Base-by-base conservation (phyloP, 2,888 invertebrate genomes). In the Himalopsyche anomala region DNA sequence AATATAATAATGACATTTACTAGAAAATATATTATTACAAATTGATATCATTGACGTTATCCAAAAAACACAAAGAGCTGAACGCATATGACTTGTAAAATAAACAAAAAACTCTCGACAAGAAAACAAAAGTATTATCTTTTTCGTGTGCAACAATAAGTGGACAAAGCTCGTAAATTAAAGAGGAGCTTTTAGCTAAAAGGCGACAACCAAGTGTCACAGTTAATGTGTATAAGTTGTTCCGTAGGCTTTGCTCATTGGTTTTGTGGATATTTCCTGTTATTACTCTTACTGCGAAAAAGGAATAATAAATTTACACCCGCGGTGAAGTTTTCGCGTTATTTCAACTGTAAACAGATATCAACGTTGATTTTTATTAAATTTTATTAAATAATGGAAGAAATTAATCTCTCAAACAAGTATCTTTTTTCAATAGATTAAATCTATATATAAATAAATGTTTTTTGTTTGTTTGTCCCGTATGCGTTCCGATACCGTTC, bases 91-190 rank as follows among this genome's bases (percentile, higher is more conserved):
- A n/a, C 62, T 28, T 5, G 9, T 19, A 62, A 62, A 62, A 19
- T 9, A 11, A 28, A 3, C 2, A 62, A 45, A 62, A 62, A 62
- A 62, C 19, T 62, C 19, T 8, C 9, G 15, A 15, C 19, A 62
- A 28, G 19, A 62, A n/a, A 62, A 28, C 19, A 62, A 62, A 62
- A 62, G 19, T 8, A 62, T 62, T 62, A 62, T 62, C 62, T 62
- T 62, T 62, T 62, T 62, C 62, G 19, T 62, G 8, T 4, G 15
- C 15, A 51, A 15, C 51, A 51, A 51, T 51, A 51, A 51, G 19
- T 62, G 62, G 62, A 62, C 28, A 62, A 62, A 62, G 19, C 62
- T 62, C 62, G 62, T 62, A 62, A 62, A 62, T 62, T 62, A 62
- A 62, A 62, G 62, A 62, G 62, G 62, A 62, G 62, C 62, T 62